Conservation (phyloP, 2,888 invertebrate species). For the Agrochola lota region DNA sequence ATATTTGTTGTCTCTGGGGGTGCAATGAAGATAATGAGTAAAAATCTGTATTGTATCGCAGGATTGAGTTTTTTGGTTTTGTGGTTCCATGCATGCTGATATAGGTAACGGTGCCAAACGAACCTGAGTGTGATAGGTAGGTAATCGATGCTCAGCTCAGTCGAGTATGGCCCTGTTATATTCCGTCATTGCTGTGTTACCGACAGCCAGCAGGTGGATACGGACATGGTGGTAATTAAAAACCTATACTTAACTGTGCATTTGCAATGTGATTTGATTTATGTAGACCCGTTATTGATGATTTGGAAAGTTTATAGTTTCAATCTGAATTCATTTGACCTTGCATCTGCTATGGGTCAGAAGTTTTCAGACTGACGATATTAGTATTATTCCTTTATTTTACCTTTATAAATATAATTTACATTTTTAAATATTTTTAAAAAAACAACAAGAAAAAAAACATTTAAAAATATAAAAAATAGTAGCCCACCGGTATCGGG, state of each 20-base stretch:
- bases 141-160: background rate
- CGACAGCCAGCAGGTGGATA: background rate
- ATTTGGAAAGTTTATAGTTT: slow-evolving; percentile 24
- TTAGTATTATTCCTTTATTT: too few species aligned
- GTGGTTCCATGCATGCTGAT: too few species aligned
- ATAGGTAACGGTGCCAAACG: too few species aligned
- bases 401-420: too few species aligned
- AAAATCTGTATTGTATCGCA: too few species aligned
- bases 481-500: too few species aligned
- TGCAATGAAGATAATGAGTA: too few species aligned
- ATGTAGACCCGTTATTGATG: background rate
- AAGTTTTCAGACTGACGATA: background rate
- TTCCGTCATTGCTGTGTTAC: slow-evolving; percentile 1
- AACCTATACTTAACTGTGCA: background rate
- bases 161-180: background rate
- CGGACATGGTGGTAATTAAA: background rate
- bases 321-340: slow-evolving; percentile 28
- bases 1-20: background rate
- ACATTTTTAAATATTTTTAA: too few species aligned
- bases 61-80: too few species aligned
- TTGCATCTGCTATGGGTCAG: slow-evolving; percentile 1
- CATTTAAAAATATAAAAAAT: too few species aligned
- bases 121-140: background rate
- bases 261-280: background rate
- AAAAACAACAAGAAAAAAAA: too few species aligned